Evolutionary conservation across 2,888 invertebrate genomes (phyloP).

Genomic region (Pristionchus japonicus): DNA sequence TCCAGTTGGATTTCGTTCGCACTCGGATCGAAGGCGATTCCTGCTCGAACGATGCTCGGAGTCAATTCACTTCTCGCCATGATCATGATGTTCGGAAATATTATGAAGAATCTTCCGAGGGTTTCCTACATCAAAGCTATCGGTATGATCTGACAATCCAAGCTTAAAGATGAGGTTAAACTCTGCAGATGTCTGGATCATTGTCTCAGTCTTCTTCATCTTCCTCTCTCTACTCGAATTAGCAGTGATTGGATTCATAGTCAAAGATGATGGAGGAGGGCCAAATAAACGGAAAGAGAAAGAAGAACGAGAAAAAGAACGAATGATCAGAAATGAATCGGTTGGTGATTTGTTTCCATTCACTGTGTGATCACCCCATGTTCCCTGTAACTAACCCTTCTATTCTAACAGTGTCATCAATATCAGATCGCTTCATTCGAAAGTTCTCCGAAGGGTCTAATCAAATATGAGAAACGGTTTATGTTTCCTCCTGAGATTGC

Average conservation of each 20-base stretch:
- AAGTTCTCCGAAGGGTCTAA: conserved; percentile 65
- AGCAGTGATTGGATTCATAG: conserved; percentile 64
- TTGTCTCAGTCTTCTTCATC: conserved; percentile 65
- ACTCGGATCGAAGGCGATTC: conserved; percentile 63
- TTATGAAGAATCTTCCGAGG: conserved; percentile 69
- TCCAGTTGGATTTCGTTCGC: conserved; percentile 67
- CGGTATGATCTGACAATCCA: conserved; percentile 48
- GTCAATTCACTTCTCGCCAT: conserved; percentile 68
- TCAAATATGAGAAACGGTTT: conserved; percentile 68
- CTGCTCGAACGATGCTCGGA: conserved; percentile 67
- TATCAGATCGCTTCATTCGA: conserved; percentile 44
- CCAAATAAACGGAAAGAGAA: conserved; percentile 20
- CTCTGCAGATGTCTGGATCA: conserved; percentile 67
- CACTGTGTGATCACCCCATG: neutral
- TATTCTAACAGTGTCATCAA: neutral
- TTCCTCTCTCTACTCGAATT: conserved; percentile 62
- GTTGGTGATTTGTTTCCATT: neutral
- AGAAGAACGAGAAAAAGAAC: conserved; percentile 5
- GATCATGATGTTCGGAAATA: conserved; percentile 73
- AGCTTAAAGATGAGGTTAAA: neutral
- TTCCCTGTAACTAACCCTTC: neutral
- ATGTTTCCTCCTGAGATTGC: conserved; percentile 66
- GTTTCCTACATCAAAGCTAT: conserved; percentile 68
- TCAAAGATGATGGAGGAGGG: conserved; percentile 48
- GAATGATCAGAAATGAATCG: conserved; percentile 19